Base-by-base conservation (phyloP, 2,888 invertebrate species). In the Agrotis exclamationis region DNA sequence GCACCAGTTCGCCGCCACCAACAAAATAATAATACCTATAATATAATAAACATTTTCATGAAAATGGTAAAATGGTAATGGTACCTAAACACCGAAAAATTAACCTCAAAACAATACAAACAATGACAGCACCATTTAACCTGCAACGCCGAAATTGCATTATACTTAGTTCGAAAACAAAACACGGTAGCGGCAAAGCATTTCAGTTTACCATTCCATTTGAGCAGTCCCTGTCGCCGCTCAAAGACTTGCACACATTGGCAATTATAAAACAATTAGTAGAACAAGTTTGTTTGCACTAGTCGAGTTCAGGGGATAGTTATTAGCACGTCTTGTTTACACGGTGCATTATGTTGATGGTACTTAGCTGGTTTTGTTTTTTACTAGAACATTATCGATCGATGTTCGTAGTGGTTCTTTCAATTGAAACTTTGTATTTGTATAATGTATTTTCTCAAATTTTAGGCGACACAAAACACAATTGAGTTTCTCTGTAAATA, bases 261-360 rank as follows among this genome's bases (percentile, higher is more conserved):
- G 68, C 79, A 82, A 79, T 79, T 82, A 79, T 74, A 82, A 74
- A 79, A 79, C 79, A 79, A 79, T 79, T 79, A 79, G 79, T 45
- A 3, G 28, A 63, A 66, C 79, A 33, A 65, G 74, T 74, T 79
- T 65, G 79, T 82, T 65, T 69, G 70, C 57, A 63, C 69, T 60
- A 47, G 70, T 75, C 62, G 72, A 80, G 77, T 83, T 83, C 79
- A 57, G 75, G 70, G 79, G 73, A 74, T 76, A 73, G 71, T 79
- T 77, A 85, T 85, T 85, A 85, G 64, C 85, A 68, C 73, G 77
- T 66, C 75, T 75, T 82, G 85, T 82, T 72, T 82, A 53, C 70
- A 14, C 18, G 39, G 57, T 39, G 56, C 18, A 54, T 57, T 50
- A n/a, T 70, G 57, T 62, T 63, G 24, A 77, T 65, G 50, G 20